These are phyloP conservation scores for Chloroclystis v-ata DNA, from an alignment of 2,888 invertebrate species.

Conservation along the genomic window DNA sequence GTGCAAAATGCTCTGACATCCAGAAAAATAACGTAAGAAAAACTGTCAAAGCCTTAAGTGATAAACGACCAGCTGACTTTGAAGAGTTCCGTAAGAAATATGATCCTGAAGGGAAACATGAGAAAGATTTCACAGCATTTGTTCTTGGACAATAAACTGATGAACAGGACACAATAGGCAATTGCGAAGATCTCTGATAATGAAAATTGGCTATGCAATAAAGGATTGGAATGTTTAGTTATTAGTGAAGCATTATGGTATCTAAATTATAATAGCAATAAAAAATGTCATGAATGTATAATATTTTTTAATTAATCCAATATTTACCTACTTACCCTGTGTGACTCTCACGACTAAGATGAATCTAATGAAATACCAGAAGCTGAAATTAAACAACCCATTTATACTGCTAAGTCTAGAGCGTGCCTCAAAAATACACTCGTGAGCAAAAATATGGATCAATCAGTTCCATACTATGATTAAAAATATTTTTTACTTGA, in stretches of 20 bases:
- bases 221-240: neutral
- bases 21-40: constrained; percentile 52
- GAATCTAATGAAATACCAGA: no score
- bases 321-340: no score
- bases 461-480: no score
- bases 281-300: neutral
- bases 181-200: neutral
- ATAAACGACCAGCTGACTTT: constrained; percentile 50
- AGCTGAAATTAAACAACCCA: no score
- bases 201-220: neutral
- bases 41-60: constrained; percentile 50
- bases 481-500: no score
- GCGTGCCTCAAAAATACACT: no score
- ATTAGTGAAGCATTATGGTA: neutral
- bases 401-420: no score
- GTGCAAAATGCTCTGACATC: constrained; percentile 54
- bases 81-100: constrained; percentile 48
- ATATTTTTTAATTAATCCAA: neutral
- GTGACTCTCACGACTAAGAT: no score
- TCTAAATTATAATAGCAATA: neutral
- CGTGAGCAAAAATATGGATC: no score
- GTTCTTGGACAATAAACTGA: constrained; percentile 27
- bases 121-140: constrained; percentile 50
- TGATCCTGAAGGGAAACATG: constrained; percentile 57
- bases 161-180: neutral